Percentiles rank a stretch among this genome's conserved stretches.
Evolutionary conservation across 2,113 vertebrate species (phyloP).

Genomic region (Falco punctatus): DNA sequence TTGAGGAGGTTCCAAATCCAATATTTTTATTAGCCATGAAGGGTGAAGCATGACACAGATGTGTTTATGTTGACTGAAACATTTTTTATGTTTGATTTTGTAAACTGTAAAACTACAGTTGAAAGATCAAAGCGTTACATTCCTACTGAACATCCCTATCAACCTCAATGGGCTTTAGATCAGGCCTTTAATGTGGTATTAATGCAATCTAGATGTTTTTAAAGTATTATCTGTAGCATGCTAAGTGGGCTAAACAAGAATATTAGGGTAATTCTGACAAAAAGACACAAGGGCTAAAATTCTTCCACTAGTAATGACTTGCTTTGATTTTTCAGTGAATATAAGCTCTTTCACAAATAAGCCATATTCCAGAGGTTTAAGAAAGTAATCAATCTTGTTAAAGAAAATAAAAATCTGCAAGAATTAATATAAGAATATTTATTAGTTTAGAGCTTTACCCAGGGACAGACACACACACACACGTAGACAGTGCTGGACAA

Average conservation of each 20-base stretch:
- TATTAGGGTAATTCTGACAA: neutral
- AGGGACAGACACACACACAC: too few relatives aligned
- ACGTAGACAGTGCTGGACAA: too few relatives aligned
- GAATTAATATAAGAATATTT: neutral
- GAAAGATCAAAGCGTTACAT: neutral
- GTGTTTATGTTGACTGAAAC: neutral
- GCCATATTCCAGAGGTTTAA: neutral
- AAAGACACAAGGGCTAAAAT: neutral
- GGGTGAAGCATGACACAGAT: neutral
- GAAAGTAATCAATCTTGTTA: accelerated
- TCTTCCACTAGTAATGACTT: neutral
- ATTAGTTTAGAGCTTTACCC: neutral
- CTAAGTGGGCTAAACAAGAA: neutral
- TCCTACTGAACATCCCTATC: neutral
- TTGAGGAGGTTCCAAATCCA: neutral
- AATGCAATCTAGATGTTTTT: neutral
- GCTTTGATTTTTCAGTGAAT: neutral
- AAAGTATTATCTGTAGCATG: neutral
- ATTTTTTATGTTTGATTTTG: neutral
- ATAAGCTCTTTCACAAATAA: neutral
- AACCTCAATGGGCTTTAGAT: neutral
- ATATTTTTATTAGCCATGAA: neutral
- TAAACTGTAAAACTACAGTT: neutral
- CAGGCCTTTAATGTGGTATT: neutral
- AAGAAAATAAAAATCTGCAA: too few relatives aligned